These are phyloP conservation scores for Megaptera novaeangliae DNA, from an alignment of 2,113 vertebrate genomes.

Conservation along the genomic window DNA sequence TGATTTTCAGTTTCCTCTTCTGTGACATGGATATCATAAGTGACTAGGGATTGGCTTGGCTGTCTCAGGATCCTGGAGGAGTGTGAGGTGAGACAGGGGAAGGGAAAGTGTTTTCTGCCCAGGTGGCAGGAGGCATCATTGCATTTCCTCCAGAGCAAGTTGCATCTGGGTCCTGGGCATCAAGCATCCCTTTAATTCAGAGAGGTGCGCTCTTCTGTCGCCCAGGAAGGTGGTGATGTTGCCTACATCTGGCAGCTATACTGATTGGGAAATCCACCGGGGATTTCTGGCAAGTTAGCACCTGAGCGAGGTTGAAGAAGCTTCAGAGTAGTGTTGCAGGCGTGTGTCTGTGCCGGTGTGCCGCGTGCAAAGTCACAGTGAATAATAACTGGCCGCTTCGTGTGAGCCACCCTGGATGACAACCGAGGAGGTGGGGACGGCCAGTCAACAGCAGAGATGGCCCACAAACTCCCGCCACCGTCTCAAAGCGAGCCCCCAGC, in stretches of 20 bases:
- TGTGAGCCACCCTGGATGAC: conserved; percentile 36
- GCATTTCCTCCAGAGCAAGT: background rate
- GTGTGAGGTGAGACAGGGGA: background rate
- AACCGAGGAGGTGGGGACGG: conserved; percentile 42
- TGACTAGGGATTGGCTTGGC: background rate
- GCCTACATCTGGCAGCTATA: background rate
- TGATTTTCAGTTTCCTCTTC: background rate
- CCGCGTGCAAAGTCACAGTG: conserved; percentile 57
- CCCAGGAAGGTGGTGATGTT: background rate
- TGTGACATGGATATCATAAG: background rate
- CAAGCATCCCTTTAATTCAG: background rate
- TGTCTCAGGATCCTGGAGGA: background rate
- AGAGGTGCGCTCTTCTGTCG: background rate
- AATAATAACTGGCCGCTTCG: conserved; percentile 53
- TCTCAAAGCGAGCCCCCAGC: background rate
- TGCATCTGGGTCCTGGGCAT: too few species aligned
- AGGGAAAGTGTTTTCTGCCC: background rate
- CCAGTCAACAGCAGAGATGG: conserved; percentile 32
- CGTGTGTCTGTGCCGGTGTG: background rate
- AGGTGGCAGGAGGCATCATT: background rate
- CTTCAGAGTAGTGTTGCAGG: background rate
- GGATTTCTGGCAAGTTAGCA: background rate
- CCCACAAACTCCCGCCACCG: background rate
- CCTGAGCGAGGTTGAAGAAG: background rate
- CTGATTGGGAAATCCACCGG: conserved; percentile 14